Evolutionary conservation across 2,888 invertebrate species (phyloP), one percentile per base, ranked within the genome.

Genomic region (Philereme vetulata): DNA sequence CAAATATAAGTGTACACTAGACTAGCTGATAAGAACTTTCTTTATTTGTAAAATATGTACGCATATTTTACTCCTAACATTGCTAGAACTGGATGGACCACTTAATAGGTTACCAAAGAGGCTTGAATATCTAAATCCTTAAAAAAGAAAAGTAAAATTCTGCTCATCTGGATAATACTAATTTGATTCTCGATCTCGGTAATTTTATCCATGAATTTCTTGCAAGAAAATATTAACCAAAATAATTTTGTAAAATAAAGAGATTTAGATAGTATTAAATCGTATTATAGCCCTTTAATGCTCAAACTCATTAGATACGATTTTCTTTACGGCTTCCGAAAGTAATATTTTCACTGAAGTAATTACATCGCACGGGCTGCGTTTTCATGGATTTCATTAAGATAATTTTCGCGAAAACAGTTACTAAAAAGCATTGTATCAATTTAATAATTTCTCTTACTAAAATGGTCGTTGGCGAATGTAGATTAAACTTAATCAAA

Each of bases 301-400:
- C 76, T 67, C 71, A 78, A 86, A 85, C 82, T 81, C 77, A 80
- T 85, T 85, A 85, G 82, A 83, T 83, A 80, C 83, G 84, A 88
- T 85, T 83, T 87, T 84, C 80, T 85, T 88, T 87, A 89, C 82
- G 80, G 76, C 82, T 85, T 89, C 88, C 89, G 84, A 83, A 76
- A 75, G 80, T 82, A 82, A 86, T 88, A 89, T 83, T 88, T 90
- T 84, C 84, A 77, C 77, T 72, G 75, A 74, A 80, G 81, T 80
- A 84, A 85, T 85, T 84, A 84, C 80, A 84, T 81, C 83, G 79
- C 76, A 67, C 74, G 74, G 73, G 72, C 77, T 80, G 75, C 78
- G 75, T 82, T 86, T 80, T 77, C 68, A 75, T 74, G 75, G 78
- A 80, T 82, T 84, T 84, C 76, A 81, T 85, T 80, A 78, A 77